Percentiles rank a stretch among this genome's conserved stretches.
phyloP scores from a whole-genome alignment of 1,140 invertebrate genomes.

The Meloidogyne floridensis region DNA sequence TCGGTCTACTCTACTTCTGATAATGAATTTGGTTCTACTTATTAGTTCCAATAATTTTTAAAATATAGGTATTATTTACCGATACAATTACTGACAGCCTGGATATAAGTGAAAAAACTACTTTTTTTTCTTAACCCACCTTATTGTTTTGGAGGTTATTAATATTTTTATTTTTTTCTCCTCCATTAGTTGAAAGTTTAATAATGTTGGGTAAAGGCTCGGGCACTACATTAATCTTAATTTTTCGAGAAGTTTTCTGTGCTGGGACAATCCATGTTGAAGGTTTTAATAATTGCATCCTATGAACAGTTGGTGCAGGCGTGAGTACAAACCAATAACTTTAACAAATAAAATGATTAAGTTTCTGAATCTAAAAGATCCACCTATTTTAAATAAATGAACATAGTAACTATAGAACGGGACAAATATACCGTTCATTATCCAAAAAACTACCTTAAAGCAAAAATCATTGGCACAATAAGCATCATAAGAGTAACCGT shows the following conservation, averaged over 20 bases:
- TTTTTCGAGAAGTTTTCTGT: neutral
- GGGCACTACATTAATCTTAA: neutral
- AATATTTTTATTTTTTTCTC: neutral
- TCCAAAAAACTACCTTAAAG: slow-evolving; percentile 31
- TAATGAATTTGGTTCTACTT: too few species aligned
- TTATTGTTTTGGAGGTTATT: neutral
- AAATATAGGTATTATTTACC: too few species aligned
- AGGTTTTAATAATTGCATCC: slow-evolving; percentile 21
- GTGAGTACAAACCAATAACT: slow-evolving; percentile 33
- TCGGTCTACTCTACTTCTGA: too few species aligned
- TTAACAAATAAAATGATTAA: neutral
- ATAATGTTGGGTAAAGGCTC: neutral
- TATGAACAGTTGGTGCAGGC: slow-evolving; percentile 25
- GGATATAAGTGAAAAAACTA: too few species aligned
- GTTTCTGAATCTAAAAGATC: too few species aligned
- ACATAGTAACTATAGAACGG: too few species aligned
- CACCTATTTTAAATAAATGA: too few species aligned
- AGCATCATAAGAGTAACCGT: slow-evolving; percentile 34
- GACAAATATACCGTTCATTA: too few species aligned
- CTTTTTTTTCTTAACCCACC: too few species aligned
- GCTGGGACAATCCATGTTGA: slow-evolving; percentile 37
- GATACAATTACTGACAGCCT: too few species aligned
- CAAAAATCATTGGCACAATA: slow-evolving; percentile 36
- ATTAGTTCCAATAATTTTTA: too few species aligned
- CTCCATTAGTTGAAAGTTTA: neutral